Evolutionary conservation across 2,113 vertebrate species (phyloP), one percentile per base, ranked within the genome.

Genomic region (Progne subis): DNA sequence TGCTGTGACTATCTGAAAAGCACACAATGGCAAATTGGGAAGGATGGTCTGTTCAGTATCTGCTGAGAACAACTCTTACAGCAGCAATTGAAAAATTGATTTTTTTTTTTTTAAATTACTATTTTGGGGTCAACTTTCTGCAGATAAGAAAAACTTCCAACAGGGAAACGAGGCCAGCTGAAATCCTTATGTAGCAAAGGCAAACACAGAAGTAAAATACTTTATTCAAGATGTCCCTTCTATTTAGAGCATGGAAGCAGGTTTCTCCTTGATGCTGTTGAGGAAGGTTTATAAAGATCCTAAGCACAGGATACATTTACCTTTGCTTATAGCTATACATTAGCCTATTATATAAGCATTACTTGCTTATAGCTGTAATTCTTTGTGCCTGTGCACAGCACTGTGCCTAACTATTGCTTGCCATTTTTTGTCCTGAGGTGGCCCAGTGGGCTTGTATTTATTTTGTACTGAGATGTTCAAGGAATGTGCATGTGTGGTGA

Each of bases 121-220:
- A 37, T 77, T 88, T 96, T 80, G 25, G 43, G 59, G 81, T 94
- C 74, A 95, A 55, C 28, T 49, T 95, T 82, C 81, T 80, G 43
- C 55, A 86, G 37, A 85, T 81, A 47, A 80, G 34, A 83, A 88
- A 86, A 92, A 64, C 78, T 83, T 92, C 41, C 64, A 60, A 68
- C 1, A 12, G 41, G 20, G 49, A 84, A 96, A 93, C 2, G 12
- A 94, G 49, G 85, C 78, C 86, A 88, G 3, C 8, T 52, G 52
- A 85, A 85, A 49, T 46, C 47, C 52, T 90, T 49, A 63, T 17
- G 15, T 74, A 63, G 47, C 29, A 80, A 69, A 74, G 31, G 31
- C 63, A 92, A 76, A 50, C 21, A 80, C 5, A 44, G 64, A 88
- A 70, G 49, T 76, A 57, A 79, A 95, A 52, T 80, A 68, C 77